phyloP scores from a whole-genome alignment of 1,140 invertebrate species.

The Penaeus chinensis region DNA sequence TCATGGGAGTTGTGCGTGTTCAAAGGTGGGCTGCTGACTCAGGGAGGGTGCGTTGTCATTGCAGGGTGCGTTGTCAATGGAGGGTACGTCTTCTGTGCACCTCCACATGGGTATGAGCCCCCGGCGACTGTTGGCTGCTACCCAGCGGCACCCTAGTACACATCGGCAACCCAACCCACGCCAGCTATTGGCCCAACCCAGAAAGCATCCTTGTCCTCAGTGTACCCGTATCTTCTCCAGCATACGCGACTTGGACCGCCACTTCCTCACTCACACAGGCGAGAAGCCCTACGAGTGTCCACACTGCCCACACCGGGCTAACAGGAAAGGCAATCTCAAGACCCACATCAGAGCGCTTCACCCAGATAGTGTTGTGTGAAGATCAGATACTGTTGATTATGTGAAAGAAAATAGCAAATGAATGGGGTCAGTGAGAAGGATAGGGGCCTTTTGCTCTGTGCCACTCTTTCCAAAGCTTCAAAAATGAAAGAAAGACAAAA shows the following conservation, averaged over 20 bases:
- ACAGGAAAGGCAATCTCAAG: constrained; percentile 63
- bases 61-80: constrained; percentile 57
- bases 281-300: constrained; percentile 72
- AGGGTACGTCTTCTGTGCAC: constrained; percentile 47
- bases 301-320: constrained; percentile 67
- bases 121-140: constrained; percentile 40
- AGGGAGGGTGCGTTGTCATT: constrained; percentile 60
- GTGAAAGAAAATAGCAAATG: constrained; percentile 3
- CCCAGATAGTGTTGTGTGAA: constrained; percentile 48
- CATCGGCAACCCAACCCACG: constrained; percentile 23
- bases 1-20: not conserved
- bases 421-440: too few relatives aligned
- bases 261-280: constrained; percentile 68
- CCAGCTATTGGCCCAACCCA: constrained; percentile 39
- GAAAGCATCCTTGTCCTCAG: constrained; percentile 51
- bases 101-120: constrained; percentile 41
- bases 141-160: constrained; percentile 6
- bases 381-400: constrained; percentile 2
- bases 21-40: constrained; percentile 40
- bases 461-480: too few relatives aligned
- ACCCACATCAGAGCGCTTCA: constrained; percentile 61
- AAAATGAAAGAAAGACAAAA: too few relatives aligned
- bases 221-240: constrained; percentile 58
- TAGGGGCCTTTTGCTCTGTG: too few relatives aligned
- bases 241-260: constrained; percentile 62